Evolutionary conservation across 1,140 invertebrate species (phyloP).

Genomic region (Drosophila azteca): DNA sequence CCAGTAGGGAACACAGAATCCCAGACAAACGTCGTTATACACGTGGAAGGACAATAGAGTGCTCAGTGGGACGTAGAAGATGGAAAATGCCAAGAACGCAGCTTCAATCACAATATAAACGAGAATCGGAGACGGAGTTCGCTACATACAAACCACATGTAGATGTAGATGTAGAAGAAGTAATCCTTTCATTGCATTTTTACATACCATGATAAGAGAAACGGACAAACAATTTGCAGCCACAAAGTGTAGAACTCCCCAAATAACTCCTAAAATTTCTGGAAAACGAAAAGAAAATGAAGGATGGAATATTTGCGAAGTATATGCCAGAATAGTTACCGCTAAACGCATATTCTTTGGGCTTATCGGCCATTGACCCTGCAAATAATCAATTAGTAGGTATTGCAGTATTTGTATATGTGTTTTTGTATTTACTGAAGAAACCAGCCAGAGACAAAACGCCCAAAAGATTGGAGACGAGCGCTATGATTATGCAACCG

Average conservation of each 20-base stretch:
- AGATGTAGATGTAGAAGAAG: too few species aligned
- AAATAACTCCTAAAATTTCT: neutral
- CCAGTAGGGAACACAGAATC: constrained; percentile 1
- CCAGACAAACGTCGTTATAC: neutral
- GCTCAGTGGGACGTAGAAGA: neutral
- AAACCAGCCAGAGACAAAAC: neutral
- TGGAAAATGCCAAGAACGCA: neutral
- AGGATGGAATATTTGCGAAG: too few species aligned
- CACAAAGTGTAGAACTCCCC: constrained; percentile 12
- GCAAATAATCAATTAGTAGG: too few species aligned
- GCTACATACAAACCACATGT: neutral
- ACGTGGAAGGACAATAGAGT: neutral
- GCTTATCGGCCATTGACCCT: too few species aligned
- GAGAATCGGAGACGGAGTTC: neutral
- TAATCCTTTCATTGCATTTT: neutral
- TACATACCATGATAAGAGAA: constrained; percentile 10
- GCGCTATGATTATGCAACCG: constrained; percentile 8
- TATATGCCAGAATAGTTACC: neutral
- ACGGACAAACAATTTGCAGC: constrained; percentile 6
- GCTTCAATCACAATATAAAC: neutral
- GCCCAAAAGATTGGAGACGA: neutral
- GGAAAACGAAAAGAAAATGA: too few species aligned
- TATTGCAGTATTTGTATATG: too few species aligned
- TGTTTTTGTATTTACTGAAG: constrained; percentile 7
- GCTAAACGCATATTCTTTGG: too few species aligned